Percentiles rank a stretch among this genome's conserved stretches.
Conservation (phyloP, 2,113 vertebrate species). For the Phylloscopus whistleri region DNA sequence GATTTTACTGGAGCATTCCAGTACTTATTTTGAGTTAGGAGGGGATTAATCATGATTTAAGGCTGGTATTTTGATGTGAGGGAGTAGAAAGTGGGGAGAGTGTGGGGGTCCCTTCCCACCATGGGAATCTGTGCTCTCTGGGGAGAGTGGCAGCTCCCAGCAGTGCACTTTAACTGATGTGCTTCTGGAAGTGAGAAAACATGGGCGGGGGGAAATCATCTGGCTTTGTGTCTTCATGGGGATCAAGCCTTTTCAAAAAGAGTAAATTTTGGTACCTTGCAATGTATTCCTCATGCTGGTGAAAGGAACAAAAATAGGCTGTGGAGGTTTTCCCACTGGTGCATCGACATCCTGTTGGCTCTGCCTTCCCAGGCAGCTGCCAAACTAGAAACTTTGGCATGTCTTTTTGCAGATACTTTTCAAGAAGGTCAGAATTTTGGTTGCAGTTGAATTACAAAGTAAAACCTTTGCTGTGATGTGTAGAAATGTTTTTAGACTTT, state of each 20-base stretch:
- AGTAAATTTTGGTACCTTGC: neutral
- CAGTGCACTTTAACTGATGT: neutral
- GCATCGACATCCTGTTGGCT: accelerated
- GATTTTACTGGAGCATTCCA: neutral
- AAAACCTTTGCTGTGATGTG: neutral
- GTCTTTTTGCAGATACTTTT: neutral
- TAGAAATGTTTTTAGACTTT: neutral
- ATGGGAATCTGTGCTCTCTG: neutral
- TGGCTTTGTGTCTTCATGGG: neutral
- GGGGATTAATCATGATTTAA: neutral
- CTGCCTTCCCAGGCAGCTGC: neutral
- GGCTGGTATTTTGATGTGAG: neutral
- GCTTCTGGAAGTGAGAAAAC: neutral
- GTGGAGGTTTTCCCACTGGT: neutral
- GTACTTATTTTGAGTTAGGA: neutral
- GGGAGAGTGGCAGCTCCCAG: neutral
- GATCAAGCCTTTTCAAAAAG: neutral
- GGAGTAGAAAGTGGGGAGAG: neutral
- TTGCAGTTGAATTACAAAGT: neutral
- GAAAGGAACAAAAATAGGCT: neutral
- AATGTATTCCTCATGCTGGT: neutral
- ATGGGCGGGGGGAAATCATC: accelerated
- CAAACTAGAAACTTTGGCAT: neutral
- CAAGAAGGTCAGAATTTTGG: neutral
- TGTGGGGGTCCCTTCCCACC: neutral